Evolutionary conservation across 2,888 invertebrate genomes (phyloP).

Genomic region (Macropis europaea): DNA sequence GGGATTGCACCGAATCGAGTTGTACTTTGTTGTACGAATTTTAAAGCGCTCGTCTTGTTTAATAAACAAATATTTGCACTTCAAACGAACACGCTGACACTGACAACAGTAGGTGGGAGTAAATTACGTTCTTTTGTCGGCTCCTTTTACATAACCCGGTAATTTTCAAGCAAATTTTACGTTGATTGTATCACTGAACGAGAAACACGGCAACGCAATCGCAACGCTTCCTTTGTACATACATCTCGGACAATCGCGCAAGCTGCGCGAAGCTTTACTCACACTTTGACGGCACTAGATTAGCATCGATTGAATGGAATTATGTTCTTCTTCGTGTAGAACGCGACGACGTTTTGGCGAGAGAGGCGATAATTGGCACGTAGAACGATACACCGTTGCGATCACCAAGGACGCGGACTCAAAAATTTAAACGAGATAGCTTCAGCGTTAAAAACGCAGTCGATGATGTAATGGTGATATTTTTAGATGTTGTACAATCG

Average conservation of each 20-base stretch:
- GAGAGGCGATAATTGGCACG: conserved; percentile 4
- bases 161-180: not conserved
- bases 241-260: not conserved
- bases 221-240: not conserved
- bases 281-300: no score
- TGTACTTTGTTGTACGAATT: no score
- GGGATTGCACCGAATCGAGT: no score
- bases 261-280: no score
- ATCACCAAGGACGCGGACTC: not conserved
- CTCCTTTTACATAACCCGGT: conserved; percentile 20
- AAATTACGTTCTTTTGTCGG: no score
- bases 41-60: no score
- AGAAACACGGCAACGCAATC: not conserved
- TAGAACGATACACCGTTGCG: not conserved
- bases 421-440: not conserved
- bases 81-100: no score
- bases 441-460: not conserved
- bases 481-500: not conserved
- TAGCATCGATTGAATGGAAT: not conserved
- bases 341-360: not conserved
- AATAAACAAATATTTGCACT: no score
- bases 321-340: not conserved
- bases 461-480: not conserved
- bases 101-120: no score
- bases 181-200: not conserved